phyloP scores from a whole-genome alignment of 2,888 invertebrate species.

The Polia nebulosa region DNA sequence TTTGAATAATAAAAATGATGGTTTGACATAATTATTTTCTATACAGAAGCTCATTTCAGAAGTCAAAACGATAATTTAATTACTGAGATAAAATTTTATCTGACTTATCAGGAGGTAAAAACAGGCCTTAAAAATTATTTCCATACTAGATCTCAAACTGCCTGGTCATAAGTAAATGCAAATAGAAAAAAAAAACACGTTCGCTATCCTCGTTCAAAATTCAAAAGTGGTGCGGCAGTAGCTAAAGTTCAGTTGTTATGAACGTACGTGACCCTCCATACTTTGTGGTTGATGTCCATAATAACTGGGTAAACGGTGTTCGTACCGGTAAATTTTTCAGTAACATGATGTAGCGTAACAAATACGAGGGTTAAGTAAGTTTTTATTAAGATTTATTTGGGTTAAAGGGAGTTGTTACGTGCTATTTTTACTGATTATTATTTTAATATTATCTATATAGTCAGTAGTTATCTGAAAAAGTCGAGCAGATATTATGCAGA shows the following conservation, averaged over 20 bases:
- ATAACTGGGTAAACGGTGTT: slow-evolving; percentile 57
- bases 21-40: too few species aligned
- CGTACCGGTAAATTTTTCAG: slow-evolving; percentile 51
- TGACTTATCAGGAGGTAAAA: too few species aligned
- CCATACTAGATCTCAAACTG: slow-evolving; percentile 8
- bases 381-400: slow-evolving; percentile 22
- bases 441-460: too few species aligned
- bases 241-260: slow-evolving; percentile 82
- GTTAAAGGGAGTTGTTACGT: not conserved
- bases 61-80: too few species aligned
- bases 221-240: slow-evolving; percentile 69
- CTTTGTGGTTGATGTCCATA: slow-evolving; percentile 62
- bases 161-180: slow-evolving; percentile 15
- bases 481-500: too few species aligned
- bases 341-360: slow-evolving; percentile 19
- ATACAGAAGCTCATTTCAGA: too few species aligned
- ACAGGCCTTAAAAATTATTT: not conserved
- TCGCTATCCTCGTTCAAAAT: slow-evolving; percentile 60
- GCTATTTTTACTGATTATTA: not conserved
- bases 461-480: too few species aligned
- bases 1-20: too few species aligned
- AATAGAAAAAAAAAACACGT: slow-evolving; percentile 38
- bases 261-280: slow-evolving; percentile 77
- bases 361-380: slow-evolving; percentile 15
- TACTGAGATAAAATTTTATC: too few species aligned